A percentile compares a stretch with the other conserved stretches of the same genome.
Conservation (phyloP, 2,113 vertebrate genomes). For the Oncorhynchus keta region DNA sequence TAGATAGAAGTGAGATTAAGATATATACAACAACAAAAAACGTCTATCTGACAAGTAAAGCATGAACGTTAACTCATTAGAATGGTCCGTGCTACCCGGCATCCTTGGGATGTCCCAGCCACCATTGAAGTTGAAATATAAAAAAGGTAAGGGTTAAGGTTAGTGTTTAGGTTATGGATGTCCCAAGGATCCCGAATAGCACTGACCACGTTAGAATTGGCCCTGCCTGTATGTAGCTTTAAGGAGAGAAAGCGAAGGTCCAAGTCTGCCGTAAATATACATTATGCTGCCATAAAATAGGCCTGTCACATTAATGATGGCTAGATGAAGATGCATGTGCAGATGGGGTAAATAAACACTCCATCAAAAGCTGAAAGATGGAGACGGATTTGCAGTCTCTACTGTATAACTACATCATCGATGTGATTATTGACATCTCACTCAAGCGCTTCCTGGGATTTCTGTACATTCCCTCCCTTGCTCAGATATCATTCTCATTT, state of each 20-base stretch:
- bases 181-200: too few relatives aligned
- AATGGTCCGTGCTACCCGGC: too few relatives aligned
- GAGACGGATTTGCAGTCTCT: constrained; percentile 11
- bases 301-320: constrained; percentile 10
- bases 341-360: constrained; percentile 5
- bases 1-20: too few relatives aligned
- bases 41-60: not conserved
- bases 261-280: constrained; percentile 2
- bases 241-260: not conserved
- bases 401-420: not conserved
- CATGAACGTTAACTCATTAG: not conserved
- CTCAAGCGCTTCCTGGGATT: not conserved
- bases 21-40: too few relatives aligned
- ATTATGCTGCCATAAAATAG: constrained; percentile 1
- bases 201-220: not conserved
- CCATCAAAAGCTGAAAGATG: constrained; percentile 7
- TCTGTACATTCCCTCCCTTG: not conserved
- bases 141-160: too few relatives aligned
- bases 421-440: constrained; percentile 19
- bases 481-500: not conserved
- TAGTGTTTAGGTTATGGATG: too few relatives aligned
- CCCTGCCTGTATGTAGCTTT: not conserved
- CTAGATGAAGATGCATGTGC: constrained; percentile 7
- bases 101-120: too few relatives aligned
- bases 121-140: too few relatives aligned